phyloP scores from a whole-genome alignment of 2,113 vertebrate species.

The Mohoua ochrocephala region DNA sequence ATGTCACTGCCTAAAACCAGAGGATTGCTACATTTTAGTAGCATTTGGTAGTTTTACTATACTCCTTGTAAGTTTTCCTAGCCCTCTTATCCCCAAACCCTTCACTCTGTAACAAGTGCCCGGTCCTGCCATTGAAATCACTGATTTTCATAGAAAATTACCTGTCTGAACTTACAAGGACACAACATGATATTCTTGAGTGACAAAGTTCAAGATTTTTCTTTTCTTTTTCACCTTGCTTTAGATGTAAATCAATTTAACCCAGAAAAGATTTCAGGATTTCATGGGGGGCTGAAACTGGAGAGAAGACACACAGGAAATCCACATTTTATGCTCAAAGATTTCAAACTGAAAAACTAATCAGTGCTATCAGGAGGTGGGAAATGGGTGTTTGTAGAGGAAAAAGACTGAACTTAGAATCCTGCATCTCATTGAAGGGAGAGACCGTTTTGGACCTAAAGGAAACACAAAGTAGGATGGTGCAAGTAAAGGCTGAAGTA shows the following conservation, averaged over 20 bases:
- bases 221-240: neutral
- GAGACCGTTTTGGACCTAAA: neutral
- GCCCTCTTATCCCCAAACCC: neutral
- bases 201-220: neutral
- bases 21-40: neutral
- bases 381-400: neutral
- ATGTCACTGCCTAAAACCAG: neutral
- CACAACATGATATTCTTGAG: neutral
- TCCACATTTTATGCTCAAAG: neutral
- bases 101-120: neutral
- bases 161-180: neutral
- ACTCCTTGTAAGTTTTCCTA: neutral
- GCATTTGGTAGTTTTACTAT: neutral
- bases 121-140: neutral
- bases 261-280: neutral
- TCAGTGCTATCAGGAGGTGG: fast-evolving
- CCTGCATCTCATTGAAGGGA: neutral
- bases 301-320: neutral
- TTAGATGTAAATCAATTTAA: neutral
- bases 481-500: neutral
- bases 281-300: neutral
- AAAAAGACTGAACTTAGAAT: neutral
- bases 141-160: neutral
- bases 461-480: neutral
- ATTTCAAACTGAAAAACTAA: neutral